Evolutionary conservation across 2,888 invertebrate genomes (phyloP).

Genomic region (Ectemnius continuus): DNA sequence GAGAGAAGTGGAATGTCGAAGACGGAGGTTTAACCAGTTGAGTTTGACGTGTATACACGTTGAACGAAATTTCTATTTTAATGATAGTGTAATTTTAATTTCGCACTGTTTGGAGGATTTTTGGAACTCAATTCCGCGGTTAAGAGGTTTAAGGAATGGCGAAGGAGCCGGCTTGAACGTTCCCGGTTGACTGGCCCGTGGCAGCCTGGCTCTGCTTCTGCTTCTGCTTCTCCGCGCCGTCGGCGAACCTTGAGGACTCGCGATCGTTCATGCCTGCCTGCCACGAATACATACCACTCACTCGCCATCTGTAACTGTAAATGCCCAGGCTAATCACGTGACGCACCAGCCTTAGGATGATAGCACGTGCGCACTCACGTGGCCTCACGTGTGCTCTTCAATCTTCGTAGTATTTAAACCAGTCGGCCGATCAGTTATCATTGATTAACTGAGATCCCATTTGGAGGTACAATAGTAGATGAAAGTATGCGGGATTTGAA

Average conservation of each 20-base stretch:
- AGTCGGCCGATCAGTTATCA: no score
- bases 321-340: neutral
- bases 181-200: neutral
- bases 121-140: no score
- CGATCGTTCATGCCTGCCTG: constrained; percentile 29
- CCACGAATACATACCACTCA: constrained; percentile 11
- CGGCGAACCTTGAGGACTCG: constrained; percentile 41
- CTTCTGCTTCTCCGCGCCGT: neutral
- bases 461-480: no score
- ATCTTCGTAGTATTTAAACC: no score
- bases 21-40: neutral
- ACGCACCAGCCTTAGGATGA: neutral
- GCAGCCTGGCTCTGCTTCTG: constrained; percentile 23
- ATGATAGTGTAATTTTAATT: no score
- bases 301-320: neutral
- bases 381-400: neutral
- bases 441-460: no score
- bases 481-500: no score
- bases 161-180: neutral
- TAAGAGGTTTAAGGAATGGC: constrained; percentile 4
- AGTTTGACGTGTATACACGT: no score
- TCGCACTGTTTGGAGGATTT: no score
- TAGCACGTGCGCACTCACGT: constrained; percentile 4
- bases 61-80: no score
- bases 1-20: neutral